A percentile compares a stretch with the other conserved stretches of the same genome.
phyloP scores from a whole-genome alignment of 1,140 invertebrate genomes.

The Scaptomyza montana region DNA sequence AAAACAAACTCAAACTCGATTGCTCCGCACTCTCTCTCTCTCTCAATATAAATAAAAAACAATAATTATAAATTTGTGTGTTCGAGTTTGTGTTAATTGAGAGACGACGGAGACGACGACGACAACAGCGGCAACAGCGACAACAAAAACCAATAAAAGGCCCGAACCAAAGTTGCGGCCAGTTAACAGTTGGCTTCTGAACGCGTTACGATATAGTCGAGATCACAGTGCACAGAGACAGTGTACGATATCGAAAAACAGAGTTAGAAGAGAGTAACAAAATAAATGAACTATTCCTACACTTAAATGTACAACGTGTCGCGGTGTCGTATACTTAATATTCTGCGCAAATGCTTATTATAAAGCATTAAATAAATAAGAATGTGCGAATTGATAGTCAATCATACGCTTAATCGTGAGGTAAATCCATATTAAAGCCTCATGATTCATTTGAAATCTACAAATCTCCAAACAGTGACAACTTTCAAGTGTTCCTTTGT shows the following conservation, averaged over 20 bases:
- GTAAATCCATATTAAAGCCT: slow-evolving; percentile 47
- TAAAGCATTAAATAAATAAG: slow-evolving; percentile 35
- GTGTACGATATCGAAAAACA: neutral
- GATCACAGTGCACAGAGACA: slow-evolving; percentile 15
- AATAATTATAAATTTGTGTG: slow-evolving; percentile 25
- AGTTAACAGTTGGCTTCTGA: slow-evolving; percentile 61
- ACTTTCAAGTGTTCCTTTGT: neutral
- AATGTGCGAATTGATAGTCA: slow-evolving; percentile 81
- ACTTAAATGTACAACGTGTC: slow-evolving; percentile 53
- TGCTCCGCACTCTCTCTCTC: slow-evolving; percentile 12
- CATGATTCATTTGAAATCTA: slow-evolving; percentile 26
- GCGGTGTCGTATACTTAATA: slow-evolving; percentile 43
- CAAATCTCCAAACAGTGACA: slow-evolving; percentile 3
- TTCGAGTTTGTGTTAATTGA: slow-evolving; percentile 57
- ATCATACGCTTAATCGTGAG: slow-evolving; percentile 74
- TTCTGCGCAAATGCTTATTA: slow-evolving; percentile 28
- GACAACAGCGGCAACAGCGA: neutral
- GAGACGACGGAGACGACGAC: slow-evolving; percentile 23
- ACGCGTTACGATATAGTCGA: slow-evolving; percentile 52
- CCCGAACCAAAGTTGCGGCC: slow-evolving; percentile 37
- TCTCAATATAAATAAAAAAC: slow-evolving; percentile 17
- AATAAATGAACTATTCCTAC: too few relatives aligned
- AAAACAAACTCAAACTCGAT: slow-evolving; percentile 50
- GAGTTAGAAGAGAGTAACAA: slow-evolving; percentile 16
- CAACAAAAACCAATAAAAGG: slow-evolving; percentile 62